These are phyloP conservation scores for Artibeus jamaicensis DNA, from an alignment of 2,797 vertebrate genomes.

Conservation along the genomic window DNA sequence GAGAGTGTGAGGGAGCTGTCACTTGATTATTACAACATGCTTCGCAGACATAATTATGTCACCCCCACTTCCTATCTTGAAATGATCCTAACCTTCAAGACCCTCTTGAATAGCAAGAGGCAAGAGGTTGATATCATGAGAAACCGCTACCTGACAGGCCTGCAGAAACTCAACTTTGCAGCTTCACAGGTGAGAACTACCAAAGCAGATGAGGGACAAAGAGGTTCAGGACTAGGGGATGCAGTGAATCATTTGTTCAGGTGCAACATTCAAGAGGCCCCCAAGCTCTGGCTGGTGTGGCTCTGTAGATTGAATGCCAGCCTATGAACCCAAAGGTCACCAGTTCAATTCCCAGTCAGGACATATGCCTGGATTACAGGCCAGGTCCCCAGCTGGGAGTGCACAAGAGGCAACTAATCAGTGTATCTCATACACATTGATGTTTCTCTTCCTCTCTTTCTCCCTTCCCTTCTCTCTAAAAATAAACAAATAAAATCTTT, in stretches of 20 bases:
- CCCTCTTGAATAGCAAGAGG: slow-evolving; percentile 89
- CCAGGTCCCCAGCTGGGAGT: no score
- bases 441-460: no score
- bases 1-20: slow-evolving; percentile 89
- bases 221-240: rapidly evolving
- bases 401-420: no score
- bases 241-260: not conserved
- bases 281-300: not conserved
- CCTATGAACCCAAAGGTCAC: no score
- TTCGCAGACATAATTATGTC: slow-evolving; percentile 94
- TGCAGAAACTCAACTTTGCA: slow-evolving; percentile 94
- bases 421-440: no score
- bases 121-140: slow-evolving; percentile 89
- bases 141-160: slow-evolving; percentile 90
- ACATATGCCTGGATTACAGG: no score
- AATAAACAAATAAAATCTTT: no score
- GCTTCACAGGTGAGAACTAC: slow-evolving; percentile 89
- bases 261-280: not conserved
- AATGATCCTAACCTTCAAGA: slow-evolving; percentile 94
- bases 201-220: not conserved
- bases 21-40: slow-evolving; percentile 84
- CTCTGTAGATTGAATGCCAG: no score
- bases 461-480: no score
- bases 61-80: slow-evolving; percentile 96
- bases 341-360: no score